phyloP scores from a whole-genome alignment of 1,140 invertebrate genomes.

The Rhyzopertha dominica region DNA sequence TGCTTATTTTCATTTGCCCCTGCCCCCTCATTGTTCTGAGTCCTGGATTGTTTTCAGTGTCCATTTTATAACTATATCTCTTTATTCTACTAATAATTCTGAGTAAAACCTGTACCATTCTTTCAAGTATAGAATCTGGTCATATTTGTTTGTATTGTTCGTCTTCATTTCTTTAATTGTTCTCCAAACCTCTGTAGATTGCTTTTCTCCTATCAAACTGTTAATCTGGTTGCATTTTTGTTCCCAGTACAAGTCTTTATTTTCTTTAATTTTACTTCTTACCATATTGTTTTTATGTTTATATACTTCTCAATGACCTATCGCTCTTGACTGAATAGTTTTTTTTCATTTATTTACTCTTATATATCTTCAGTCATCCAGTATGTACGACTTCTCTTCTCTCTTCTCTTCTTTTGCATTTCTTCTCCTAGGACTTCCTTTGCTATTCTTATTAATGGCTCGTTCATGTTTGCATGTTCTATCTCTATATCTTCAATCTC shows the following conservation, averaged over 20 bases:
- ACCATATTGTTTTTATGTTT: constrained; percentile 10
- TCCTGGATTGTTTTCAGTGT: not conserved
- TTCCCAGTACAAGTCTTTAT: not conserved
- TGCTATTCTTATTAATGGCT: no score
- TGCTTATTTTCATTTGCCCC: not conserved
- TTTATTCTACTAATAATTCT: constrained; percentile 3
- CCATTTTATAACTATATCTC: no score
- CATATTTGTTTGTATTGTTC: not conserved
- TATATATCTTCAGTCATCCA: no score
- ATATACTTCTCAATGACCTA: constrained; percentile 38
- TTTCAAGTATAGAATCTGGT: not conserved
- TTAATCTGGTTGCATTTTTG: not conserved
- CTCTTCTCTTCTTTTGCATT: no score
- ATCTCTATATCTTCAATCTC: no score
- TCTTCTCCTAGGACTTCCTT: no score
- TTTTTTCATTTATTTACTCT: constrained; percentile 5
- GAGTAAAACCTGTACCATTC: not conserved
- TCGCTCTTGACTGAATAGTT: constrained; percentile 9
- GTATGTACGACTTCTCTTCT: no score
- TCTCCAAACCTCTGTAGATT: constrained; percentile 1
- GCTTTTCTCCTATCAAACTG: not conserved
- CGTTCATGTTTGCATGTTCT: no score
- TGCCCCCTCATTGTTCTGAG: not conserved
- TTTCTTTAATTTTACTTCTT: not conserved
- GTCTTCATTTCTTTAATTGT: constrained; percentile 2